phyloP scores from a whole-genome alignment of 2,888 invertebrate species.

The Limnephilus marmoratus region DNA sequence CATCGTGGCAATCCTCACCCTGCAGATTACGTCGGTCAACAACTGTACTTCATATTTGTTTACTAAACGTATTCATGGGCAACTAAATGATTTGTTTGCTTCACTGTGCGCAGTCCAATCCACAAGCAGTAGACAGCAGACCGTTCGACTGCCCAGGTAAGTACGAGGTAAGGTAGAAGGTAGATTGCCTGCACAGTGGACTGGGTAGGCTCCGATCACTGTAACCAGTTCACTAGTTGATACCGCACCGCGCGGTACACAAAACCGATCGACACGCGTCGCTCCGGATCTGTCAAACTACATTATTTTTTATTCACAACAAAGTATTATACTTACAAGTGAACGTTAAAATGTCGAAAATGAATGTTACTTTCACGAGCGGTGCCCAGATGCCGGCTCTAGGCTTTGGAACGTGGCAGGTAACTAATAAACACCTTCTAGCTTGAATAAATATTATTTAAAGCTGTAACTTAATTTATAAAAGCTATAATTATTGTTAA shows the following conservation, averaged over 20 bases:
- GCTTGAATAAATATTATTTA: background rate
- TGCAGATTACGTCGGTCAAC: too few species aligned
- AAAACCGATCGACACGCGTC: background rate
- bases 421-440: constrained; percentile 70
- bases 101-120: background rate
- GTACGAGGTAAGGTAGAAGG: background rate
- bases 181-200: background rate
- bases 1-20: too few species aligned
- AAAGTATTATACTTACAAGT: background rate
- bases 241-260: constrained; percentile 24
- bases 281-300: constrained; percentile 41
- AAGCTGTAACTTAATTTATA: background rate
- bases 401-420: constrained; percentile 90
- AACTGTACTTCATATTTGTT: too few species aligned
- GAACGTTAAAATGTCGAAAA: constrained; percentile 60
- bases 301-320: background rate
- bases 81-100: background rate
- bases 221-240: constrained; percentile 3
- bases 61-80: background rate
- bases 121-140: background rate
- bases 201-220: background rate
- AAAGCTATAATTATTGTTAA: background rate
- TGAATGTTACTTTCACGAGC: constrained; percentile 63
- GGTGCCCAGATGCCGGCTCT: constrained; percentile 83
- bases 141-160: background rate